These are phyloP conservation scores for Adelognathus sp. DNA, from an alignment of 2,888 invertebrate species.

Conservation along the genomic window DNA sequence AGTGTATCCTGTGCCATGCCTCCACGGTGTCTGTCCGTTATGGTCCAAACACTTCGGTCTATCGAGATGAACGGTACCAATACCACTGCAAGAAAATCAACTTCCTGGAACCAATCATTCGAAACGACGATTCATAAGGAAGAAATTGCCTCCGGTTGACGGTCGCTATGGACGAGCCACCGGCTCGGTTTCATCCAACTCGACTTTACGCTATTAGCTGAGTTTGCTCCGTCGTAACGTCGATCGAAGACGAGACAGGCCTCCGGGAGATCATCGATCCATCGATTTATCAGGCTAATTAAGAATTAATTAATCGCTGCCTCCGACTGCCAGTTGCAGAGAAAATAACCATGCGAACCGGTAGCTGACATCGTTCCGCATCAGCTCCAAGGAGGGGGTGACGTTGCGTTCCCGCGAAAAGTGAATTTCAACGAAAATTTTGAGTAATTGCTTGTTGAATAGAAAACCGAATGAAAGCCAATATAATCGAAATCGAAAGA, in stretches of 20 bases:
- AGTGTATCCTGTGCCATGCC: constrained; percentile 26
- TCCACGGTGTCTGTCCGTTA: constrained; percentile 60
- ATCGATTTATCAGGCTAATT: constrained; percentile 40
- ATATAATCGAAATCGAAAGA: too few species aligned
- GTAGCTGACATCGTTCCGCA: background rate
- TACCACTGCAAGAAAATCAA: constrained; percentile 61
- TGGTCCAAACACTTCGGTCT: constrained; percentile 67
- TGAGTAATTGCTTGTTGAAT: too few species aligned
- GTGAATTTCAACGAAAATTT: too few species aligned
- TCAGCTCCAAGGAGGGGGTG: too few species aligned
- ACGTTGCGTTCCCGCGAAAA: too few species aligned
- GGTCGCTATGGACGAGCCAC: constrained; percentile 49
- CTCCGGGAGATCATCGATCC: constrained; percentile 18
- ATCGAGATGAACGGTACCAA: constrained; percentile 64
- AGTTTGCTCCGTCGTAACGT: constrained; percentile 10
- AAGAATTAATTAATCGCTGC: constrained; percentile 16
- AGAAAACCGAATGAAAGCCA: too few species aligned
- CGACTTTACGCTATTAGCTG: constrained; percentile 44
- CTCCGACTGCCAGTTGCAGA: background rate
- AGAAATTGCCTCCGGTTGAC: constrained; percentile 62
- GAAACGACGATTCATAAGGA: constrained; percentile 71
- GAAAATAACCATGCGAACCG: background rate
- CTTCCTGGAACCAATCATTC: constrained; percentile 74
- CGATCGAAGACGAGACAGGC: constrained; percentile 31
- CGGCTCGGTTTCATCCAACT: constrained; percentile 59